phyloP scores from a whole-genome alignment of 2,888 invertebrate species.

The Lasioglossum pauxillum region DNA sequence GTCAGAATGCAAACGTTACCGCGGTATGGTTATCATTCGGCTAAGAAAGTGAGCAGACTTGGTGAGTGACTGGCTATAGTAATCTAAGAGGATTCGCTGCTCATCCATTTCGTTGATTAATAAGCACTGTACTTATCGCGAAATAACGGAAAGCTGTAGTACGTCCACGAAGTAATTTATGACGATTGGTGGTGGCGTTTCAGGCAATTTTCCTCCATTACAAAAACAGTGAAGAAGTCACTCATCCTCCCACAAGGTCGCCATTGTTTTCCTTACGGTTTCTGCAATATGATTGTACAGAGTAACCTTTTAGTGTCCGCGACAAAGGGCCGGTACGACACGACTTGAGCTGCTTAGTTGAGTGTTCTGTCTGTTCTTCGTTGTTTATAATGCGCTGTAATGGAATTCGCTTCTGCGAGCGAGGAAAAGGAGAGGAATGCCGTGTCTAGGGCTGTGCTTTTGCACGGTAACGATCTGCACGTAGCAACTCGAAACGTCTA shows the following conservation, averaged over 20 bases:
- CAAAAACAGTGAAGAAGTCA: not conserved
- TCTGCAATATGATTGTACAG: not conserved
- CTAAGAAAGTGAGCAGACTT: not conserved
- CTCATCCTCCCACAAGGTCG: not conserved
- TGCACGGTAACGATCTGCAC: not conserved
- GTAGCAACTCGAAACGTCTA: not conserved
- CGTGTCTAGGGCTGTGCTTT: not conserved
- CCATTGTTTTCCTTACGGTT: not conserved
- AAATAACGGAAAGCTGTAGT: not conserved
- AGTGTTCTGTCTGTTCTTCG: not conserved
- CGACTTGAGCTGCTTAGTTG: not conserved
- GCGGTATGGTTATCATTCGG: not conserved
- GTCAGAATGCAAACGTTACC: constrained; percentile 10
- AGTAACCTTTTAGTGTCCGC: not conserved
- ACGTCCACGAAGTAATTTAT: not conserved
- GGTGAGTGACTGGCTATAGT: not conserved
- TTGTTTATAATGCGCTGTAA: constrained; percentile 1
- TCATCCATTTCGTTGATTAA: not conserved
- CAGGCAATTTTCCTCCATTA: not conserved
- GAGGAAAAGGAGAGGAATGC: not conserved
- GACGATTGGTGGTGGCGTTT: not conserved
- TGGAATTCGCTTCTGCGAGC: not conserved
- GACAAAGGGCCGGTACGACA: not conserved
- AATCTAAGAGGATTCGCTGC: not conserved
- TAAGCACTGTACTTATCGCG: not conserved